Conservation (phyloP, 1,140 invertebrate species). For the Ceratitis capitata region DNA sequence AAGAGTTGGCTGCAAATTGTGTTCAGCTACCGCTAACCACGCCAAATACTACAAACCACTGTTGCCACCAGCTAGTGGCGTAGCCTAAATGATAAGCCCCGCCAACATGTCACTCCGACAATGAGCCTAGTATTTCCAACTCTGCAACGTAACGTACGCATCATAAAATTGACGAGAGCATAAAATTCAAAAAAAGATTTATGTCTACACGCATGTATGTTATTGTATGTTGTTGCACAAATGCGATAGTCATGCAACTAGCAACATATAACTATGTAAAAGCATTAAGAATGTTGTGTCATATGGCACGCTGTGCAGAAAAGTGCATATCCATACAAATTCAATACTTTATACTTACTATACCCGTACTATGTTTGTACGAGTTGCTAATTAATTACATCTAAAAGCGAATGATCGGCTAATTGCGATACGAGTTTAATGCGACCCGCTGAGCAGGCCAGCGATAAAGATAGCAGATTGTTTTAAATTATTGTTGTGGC, state of each 20-base stretch:
- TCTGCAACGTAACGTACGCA: background rate
- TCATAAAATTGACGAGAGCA: slow-evolving; percentile 13
- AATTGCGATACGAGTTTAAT: background rate
- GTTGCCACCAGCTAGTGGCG: background rate
- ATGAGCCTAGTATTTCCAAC: no score
- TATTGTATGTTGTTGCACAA: background rate
- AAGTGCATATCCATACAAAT: background rate
- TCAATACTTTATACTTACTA: background rate
- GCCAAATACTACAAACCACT: background rate
- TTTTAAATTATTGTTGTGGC: background rate
- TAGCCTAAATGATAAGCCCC: no score
- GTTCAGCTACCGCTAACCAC: background rate
- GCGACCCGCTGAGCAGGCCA: background rate
- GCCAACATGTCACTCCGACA: background rate
- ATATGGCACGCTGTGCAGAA: background rate
- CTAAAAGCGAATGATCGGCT: slow-evolving; percentile 3
- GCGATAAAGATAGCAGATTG: background rate
- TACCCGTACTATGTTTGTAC: background rate
- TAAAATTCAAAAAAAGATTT: background rate
- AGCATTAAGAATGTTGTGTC: background rate
- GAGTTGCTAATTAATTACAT: background rate
- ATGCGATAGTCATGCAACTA: background rate
- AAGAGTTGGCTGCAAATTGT: background rate
- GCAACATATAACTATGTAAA: background rate
- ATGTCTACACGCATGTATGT: background rate